Base-by-base conservation (phyloP, 2,888 invertebrate species). In the Drosophila mulleri region DNA sequence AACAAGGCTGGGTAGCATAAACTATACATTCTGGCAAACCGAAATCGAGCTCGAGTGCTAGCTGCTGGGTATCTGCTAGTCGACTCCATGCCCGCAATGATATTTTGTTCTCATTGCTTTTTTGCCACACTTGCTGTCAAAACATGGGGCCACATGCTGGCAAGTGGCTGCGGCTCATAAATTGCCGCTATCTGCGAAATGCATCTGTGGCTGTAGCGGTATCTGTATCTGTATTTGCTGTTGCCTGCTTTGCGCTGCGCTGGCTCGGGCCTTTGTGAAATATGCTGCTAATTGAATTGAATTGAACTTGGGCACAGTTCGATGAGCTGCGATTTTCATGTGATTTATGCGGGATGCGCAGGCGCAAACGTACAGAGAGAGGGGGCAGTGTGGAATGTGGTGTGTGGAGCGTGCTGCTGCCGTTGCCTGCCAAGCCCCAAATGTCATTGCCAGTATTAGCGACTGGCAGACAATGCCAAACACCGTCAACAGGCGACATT, bases 201-300 rank as follows among this genome's bases (percentile, higher is more conserved):
- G 75, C 68, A 80, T 82, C 78, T 68, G 66, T 50, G 20, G 3
- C 26, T 47, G 47, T n/a, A 26, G 16, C 11, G 11, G 32, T 32
- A 16, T 16, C 75, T 70, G 69, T 26, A 45, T 14, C 8, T 45
- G 23, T 23, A 23, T 45, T 75, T 70, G 37, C 0, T 37, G 12
- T 37, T 14, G 32, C 32, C 8, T 2, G 61, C 63, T 50, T 48
- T 70, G 62, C 23, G 62, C 67, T 70, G 65, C 45, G 67, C 20
- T 65, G 66, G 64, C 65, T 23, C 16, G 67, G 60, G 60, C 60
- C 69, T 54, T 54, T 52, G 70, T 64, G 60, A 80, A 71, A 75
- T 83, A 80, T 81, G 87, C 80, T 82, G 82, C 87, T 84, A 84
- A 84, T 84, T 84, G 80, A 80, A 84, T 84, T 82, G 82, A 83